Evolutionary conservation across 2,113 vertebrate species (phyloP), one percentile per base, ranked within the genome.

Genomic region (Gymnocephalus cernua): DNA sequence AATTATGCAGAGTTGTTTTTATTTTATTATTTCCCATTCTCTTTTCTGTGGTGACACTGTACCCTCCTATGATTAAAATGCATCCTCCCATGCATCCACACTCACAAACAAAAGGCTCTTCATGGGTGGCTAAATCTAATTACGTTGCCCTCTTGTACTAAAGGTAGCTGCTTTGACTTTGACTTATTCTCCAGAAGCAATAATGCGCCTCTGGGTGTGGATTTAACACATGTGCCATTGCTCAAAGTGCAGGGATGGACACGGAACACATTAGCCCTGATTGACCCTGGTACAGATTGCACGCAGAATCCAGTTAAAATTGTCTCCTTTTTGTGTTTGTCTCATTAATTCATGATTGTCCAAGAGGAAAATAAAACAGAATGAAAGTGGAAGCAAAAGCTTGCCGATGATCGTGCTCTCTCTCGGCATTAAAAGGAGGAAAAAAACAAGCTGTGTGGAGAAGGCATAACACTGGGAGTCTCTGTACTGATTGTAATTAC

Each of bases 71-170:
- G 84, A 90, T 89, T 92, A 88, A 92, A 92, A 90, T 88, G 76
- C 88, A 87, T 79, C 82, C 66, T 88, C 73, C 77, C 65, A 56
- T 85, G 75, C 85, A 83, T 80, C 80, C 75, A 12, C 70, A 67
- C 75, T 77, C 78, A 56, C 85, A 86, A 90, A 91, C 88, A 92
- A 90, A 90, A 87, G 62, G 77, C 80, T 88, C 86, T 91, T 91
- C 92, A 91, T 86, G 89, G 92, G 61, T 92, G 89, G 87, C 88
- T 90, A 85, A 86, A 90, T 92, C 85, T 92, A 91, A 94, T 91
- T 88, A 89, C 41, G 61, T 82, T 67, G 79, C 70, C 86, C 85
- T 90, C 82, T 73, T 80, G 78, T 81, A 77, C 81, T 66, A 79
- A 90, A 90, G 87, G 90, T 89, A 88, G 67, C 79, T 35, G 82